These are phyloP conservation scores for Potamarius usumacintae DNA, from an alignment of 2,113 vertebrate genomes.

Conservation along the genomic window DNA sequence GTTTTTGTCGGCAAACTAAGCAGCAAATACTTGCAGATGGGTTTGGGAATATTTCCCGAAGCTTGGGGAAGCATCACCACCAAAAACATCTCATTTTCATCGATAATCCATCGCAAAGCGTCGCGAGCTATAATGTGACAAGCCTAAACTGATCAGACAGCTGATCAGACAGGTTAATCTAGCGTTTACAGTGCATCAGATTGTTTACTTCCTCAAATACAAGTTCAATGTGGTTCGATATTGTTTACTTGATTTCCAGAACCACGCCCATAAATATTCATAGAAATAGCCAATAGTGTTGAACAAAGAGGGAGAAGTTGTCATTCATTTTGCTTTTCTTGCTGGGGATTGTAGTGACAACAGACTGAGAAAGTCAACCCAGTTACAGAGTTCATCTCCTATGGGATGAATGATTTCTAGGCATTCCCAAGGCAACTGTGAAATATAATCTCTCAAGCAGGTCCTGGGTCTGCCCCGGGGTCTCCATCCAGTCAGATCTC, in stretches of 20 bases:
- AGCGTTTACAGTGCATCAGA: background rate
- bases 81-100: no score
- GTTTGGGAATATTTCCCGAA: no score
- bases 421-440: background rate
- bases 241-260: background rate
- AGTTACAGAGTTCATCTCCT: background rate
- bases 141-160: no score
- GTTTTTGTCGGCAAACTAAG: no score
- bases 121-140: no score
- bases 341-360: background rate
- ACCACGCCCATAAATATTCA: background rate
- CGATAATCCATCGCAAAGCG: no score
- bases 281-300: background rate
- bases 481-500: background rate
- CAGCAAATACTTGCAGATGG: no score
- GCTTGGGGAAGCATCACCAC: no score
- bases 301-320: background rate
- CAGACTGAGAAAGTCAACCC: background rate
- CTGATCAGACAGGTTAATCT: no score
- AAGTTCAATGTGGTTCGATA: background rate
- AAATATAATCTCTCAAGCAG: background rate
- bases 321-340: background rate
- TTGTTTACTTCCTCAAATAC: background rate
- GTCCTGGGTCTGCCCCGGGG: background rate
- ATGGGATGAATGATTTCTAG: background rate